Conservation (phyloP, 1,140 invertebrate genomes). For the Branchinecta lindahli region DNA sequence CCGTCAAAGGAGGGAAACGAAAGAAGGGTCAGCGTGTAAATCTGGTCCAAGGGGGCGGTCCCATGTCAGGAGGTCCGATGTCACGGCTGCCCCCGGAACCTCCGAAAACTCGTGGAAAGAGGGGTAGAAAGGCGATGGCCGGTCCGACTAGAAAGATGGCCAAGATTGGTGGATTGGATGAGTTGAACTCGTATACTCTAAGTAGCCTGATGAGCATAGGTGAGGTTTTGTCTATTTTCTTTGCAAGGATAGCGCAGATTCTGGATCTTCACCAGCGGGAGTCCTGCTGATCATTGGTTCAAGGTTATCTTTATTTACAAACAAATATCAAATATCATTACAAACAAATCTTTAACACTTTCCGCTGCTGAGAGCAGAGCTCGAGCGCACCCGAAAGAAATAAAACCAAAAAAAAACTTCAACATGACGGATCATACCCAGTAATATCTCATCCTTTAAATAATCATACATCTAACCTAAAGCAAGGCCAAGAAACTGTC, state of each 20-base stretch:
- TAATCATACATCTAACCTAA: too few relatives aligned
- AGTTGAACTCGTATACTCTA: not conserved
- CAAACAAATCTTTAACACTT: too few relatives aligned
- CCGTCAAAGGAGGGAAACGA: not conserved
- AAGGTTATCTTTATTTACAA: too few relatives aligned
- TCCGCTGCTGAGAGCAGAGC: too few relatives aligned
- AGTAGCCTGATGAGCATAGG: not conserved
- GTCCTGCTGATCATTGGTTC: too few relatives aligned
- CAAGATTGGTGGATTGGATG: not conserved
- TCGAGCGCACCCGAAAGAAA: too few relatives aligned
- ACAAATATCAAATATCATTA: too few relatives aligned
- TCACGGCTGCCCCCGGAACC: not conserved
- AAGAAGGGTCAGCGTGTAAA: not conserved
- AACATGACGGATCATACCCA: too few relatives aligned
- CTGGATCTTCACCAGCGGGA: slow-evolving; percentile 39
- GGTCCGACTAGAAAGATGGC: not conserved
- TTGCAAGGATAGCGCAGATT: slow-evolving; percentile 60
- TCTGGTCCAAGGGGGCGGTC: not conserved
- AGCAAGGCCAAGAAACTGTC: too few relatives aligned
- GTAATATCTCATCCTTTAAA: too few relatives aligned
- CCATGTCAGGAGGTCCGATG: not conserved
- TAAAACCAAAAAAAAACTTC: too few relatives aligned
- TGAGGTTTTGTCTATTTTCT: slow-evolving; percentile 22
- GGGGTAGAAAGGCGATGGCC: not conserved
- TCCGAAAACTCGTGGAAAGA: not conserved